A percentile compares a stretch with the other conserved stretches of the same genome.
Conservation (phyloP, 1,140 invertebrate genomes). For the Samia ricini region DNA sequence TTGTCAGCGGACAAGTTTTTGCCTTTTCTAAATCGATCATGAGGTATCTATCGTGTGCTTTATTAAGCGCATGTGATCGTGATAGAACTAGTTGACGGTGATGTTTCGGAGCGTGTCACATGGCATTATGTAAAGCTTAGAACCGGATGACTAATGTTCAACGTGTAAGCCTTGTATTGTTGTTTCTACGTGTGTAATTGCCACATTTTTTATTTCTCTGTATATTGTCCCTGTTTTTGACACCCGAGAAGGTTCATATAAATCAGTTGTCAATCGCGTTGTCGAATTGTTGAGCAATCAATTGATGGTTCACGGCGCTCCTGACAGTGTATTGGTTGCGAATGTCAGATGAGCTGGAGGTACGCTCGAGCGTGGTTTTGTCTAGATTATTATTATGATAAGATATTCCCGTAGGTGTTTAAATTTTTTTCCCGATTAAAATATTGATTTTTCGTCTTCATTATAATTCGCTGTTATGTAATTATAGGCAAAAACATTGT, state of each 20-base stretch:
- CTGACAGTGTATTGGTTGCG: constrained; percentile 53
- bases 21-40: constrained; percentile 12
- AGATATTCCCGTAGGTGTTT: constrained; percentile 11
- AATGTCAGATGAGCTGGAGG: constrained; percentile 49
- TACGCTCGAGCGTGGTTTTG: constrained; percentile 35
- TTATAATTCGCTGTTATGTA: constrained; percentile 33
- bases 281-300: constrained; percentile 53
- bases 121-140: constrained; percentile 37
- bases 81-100: constrained; percentile 38
- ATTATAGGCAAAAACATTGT: constrained; percentile 40
- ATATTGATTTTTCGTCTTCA: constrained; percentile 35
- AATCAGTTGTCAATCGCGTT: constrained; percentile 66
- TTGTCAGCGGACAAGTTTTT: constrained; percentile 38
- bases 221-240: constrained; percentile 49
- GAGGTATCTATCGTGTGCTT: background rate
- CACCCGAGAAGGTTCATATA: constrained; percentile 62
- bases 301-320: constrained; percentile 47
- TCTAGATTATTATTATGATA: constrained; percentile 31
- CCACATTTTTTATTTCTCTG: constrained; percentile 39
- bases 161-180: constrained; percentile 40
- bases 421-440: constrained; percentile 21
- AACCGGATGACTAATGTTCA: constrained; percentile 59
- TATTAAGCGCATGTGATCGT: constrained; percentile 20
- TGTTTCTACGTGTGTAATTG: constrained; percentile 52
- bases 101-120: constrained; percentile 37